phyloP scores from a whole-genome alignment of 1,140 invertebrate species.

The Acromyrmex heyeri region DNA sequence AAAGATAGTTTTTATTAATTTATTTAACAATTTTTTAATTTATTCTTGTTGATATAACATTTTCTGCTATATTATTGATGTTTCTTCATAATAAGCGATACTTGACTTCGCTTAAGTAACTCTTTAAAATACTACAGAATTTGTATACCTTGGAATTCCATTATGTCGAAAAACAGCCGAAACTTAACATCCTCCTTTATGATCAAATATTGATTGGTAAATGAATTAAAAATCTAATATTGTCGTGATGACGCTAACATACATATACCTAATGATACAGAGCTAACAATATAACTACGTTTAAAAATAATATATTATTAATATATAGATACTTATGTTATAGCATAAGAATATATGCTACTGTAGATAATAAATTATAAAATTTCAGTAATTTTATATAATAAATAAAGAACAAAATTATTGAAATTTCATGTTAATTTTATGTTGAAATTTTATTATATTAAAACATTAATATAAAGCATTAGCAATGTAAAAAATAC shows the following conservation, averaged over 20 bases:
- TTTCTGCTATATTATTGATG: no score
- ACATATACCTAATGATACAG: neutral
- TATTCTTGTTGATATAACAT: no score
- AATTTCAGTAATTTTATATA: neutral
- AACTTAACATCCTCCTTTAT: no score
- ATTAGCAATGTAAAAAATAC: neutral
- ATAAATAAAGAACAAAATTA: neutral
- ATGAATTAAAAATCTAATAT: neutral
- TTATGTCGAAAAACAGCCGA: no score
- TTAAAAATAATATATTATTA: neutral
- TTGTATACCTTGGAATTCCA: no score
- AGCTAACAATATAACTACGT: neutral
- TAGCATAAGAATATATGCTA: neutral
- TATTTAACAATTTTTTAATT: no score
- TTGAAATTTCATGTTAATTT: neutral
- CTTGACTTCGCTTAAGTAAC: no score
- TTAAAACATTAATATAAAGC: neutral
- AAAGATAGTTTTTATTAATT: no score
- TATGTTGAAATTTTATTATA: neutral
- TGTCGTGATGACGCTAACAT: neutral
- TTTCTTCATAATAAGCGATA: no score
- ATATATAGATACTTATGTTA: neutral
- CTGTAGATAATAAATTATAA: neutral
- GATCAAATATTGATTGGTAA: slow-evolving; percentile 3
- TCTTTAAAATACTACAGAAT: no score